Evolutionary conservation across 1,140 invertebrate species (phyloP).

Genomic region (Drosophila nannoptera): DNA sequence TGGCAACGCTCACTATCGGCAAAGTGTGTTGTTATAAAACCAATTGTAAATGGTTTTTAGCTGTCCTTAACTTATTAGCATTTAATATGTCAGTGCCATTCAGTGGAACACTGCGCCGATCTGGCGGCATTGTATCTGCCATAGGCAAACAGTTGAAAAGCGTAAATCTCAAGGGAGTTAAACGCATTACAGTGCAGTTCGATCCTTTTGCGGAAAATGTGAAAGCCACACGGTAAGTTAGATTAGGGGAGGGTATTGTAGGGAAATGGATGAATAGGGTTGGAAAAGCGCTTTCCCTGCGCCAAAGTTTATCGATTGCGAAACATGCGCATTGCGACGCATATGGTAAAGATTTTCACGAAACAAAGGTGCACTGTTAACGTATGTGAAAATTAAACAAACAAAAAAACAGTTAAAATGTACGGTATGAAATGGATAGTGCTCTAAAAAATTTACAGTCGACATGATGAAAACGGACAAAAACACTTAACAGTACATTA

Average conservation of each 20-base stretch:
- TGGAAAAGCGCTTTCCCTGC: conserved; percentile 68
- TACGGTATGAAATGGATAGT: conserved; percentile 35
- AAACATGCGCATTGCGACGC: conserved; percentile 64
- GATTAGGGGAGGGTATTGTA: neutral
- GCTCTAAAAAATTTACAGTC: conserved; percentile 36
- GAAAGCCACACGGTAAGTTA: conserved; percentile 84
- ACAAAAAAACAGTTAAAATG: neutral
- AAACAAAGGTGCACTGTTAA: conserved; percentile 49
- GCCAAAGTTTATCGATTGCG: conserved; percentile 58
- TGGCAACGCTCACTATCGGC: conserved; percentile 13
- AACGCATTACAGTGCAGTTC: conserved; percentile 87
- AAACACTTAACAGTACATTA: neutral
- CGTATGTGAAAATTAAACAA: conserved; percentile 22
- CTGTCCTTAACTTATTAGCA: conserved; percentile 3
- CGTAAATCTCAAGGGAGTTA: conserved; percentile 89
- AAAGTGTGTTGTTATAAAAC: conserved; percentile 45
- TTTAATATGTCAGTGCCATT: conserved; percentile 84
- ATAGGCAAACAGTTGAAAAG: conserved; percentile 84
- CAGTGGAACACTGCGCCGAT: conserved; percentile 83
- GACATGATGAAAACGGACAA: neutral
- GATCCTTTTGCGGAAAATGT: conserved; percentile 89
- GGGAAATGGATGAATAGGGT: conserved; percentile 24
- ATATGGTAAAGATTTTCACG: conserved; percentile 58
- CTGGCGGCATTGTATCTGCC: conserved; percentile 83
- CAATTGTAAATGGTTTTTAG: conserved; percentile 32